Evolutionary conservation across 1,140 invertebrate genomes (phyloP), one percentile per base, ranked within the genome.

Genomic region (Meteorus sp.): DNA sequence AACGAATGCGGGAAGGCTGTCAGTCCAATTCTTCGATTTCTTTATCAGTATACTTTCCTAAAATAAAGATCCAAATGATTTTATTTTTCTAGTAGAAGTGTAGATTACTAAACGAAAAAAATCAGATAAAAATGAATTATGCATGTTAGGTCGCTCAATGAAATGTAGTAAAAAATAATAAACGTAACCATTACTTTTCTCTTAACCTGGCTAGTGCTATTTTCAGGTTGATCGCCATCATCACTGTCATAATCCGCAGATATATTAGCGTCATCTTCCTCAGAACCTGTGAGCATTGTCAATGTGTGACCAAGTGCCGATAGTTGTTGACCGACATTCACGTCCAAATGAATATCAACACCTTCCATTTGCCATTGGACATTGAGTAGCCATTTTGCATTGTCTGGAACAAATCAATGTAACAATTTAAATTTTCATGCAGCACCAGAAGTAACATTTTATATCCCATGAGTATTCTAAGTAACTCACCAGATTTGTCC

Each of bases 351-450:
- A 56, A 98, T 95, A 71, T 98, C 95, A 13, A 98, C 94, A 53
- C 97, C 97, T 81, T 98, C 93, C 97, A 99, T 99, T 81, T 98
- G 91, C 95, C 96, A 98, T 63, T 94, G 90, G 0, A 99, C 94
- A 77, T 98, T 98, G 22, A 99, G 79, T 62, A 98, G 88, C 97
- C 97, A 99, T 78, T 99, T 98, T 1, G 96, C 95, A 80, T 97
- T 98, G 77, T 94, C 93, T 85, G 52, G 44, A 66, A 69, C n/a
- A n/a, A 29, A 31, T 17, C 13, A 8, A 47, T 5, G 13, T 50
- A 59, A 27, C n/a, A 19, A 22, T 48, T 1, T 3, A 23, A 35
- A 43, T n/a, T n/a, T n/a, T n/a, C n/a, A n/a, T n/a, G n/a, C n/a
- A 43, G 56, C 59, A 54, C 52, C 45, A 48, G 8, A 5, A 31